Conservation (phyloP, 2,113 vertebrate genomes). For the Phrynosoma platyrhinos region DNA sequence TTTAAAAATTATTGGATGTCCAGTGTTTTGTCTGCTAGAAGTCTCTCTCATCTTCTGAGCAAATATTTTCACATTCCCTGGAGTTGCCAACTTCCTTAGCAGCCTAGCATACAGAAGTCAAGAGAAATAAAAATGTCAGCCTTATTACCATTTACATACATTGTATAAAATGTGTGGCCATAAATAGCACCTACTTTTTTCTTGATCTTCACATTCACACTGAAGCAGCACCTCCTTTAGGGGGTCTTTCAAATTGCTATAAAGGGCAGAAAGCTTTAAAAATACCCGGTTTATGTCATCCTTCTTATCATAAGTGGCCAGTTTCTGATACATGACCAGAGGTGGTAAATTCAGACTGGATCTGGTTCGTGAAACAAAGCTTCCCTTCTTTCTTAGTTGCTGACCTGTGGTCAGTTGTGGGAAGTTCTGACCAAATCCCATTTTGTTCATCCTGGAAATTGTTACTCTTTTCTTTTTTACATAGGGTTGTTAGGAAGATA, state of each 20-base stretch:
- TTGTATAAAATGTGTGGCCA: background rate
- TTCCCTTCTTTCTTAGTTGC: background rate
- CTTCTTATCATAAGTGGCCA: background rate
- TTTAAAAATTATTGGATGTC: background rate
- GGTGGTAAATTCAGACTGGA: background rate
- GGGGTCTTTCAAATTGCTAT: conserved; percentile 55
- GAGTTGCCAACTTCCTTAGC: background rate
- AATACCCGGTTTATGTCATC: conserved; percentile 46
- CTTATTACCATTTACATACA: background rate
- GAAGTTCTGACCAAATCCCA: background rate
- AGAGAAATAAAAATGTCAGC: background rate
- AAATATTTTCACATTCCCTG: background rate
- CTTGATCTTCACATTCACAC: conserved; percentile 47
- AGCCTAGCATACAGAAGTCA: background rate
- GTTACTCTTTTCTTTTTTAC: background rate
- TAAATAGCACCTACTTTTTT: conserved; percentile 7
- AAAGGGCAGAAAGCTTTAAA: conserved; percentile 51
- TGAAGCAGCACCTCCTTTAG: conserved; percentile 45
- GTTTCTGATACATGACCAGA: background rate
- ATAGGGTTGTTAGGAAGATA: background rate
- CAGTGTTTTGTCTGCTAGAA: background rate
- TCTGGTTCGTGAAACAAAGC: background rate
- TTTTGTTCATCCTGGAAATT: background rate
- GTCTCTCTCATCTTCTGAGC: background rate
- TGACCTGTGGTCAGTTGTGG: background rate